phyloP scores from a whole-genome alignment of 2,797 vertebrate genomes.

The Sphenodon punctatus region DNA sequence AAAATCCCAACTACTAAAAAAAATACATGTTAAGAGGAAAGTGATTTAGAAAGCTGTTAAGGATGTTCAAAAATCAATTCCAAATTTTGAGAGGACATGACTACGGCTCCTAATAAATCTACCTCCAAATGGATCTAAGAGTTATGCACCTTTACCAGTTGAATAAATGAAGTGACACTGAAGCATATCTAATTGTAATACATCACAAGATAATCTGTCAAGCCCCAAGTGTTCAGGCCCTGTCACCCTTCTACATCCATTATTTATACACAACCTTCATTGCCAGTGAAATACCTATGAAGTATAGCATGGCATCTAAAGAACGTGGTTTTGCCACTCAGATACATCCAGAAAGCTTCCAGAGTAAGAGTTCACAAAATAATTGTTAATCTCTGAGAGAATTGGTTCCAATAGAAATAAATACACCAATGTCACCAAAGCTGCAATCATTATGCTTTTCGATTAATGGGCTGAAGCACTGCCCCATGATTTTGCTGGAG shows the following conservation, averaged over 20 bases:
- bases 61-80: conserved; percentile 67
- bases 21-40: not conserved
- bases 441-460: not conserved
- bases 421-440: not conserved
- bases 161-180: conserved; percentile 86
- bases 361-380: not conserved
- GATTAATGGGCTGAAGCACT: not conserved
- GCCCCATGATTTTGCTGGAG: not conserved
- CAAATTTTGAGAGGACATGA: conserved; percentile 65
- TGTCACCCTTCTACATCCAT: conserved; percentile 73
- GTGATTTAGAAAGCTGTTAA: conserved; percentile 76
- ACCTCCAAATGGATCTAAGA: conserved; percentile 74
- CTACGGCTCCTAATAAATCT: conserved; percentile 72
- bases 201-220: conserved; percentile 87
- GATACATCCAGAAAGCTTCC: conserved; percentile 37
- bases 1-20: conserved; percentile 42
- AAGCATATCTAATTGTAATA: conserved; percentile 77
- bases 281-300: conserved; percentile 68
- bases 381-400: conserved; percentile 8
- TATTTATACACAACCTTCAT: conserved; percentile 73
- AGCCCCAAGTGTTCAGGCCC: conserved; percentile 68
- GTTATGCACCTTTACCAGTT: conserved; percentile 69
- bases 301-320: conserved; percentile 51
- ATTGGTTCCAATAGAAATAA: conserved; percentile 8
- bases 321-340: conserved; percentile 29